These are phyloP conservation scores for Auanema sp. DNA, from an alignment of 2,888 invertebrate genomes.

Conservation along the genomic window DNA sequence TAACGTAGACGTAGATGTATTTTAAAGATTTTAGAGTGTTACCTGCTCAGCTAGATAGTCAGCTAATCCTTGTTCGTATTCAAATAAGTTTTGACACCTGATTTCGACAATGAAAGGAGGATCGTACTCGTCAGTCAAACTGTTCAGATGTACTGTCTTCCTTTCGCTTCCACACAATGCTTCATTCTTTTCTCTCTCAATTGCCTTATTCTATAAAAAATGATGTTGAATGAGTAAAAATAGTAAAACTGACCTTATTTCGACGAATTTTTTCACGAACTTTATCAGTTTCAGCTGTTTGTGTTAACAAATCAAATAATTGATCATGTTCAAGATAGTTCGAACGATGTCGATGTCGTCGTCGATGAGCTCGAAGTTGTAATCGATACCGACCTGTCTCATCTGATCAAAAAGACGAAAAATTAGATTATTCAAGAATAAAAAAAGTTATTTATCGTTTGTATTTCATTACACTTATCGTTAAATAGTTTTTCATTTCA, in stretches of 20 bases:
- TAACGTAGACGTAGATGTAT: neutral
- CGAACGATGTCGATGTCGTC: conserved; percentile 18
- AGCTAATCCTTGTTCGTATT: conserved; percentile 24
- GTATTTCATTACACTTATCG: neutral
- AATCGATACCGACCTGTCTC: conserved; percentile 16
- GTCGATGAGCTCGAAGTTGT: conserved; percentile 21
- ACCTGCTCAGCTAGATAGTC: conserved; percentile 24
- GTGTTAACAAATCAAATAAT: conserved; percentile 19
- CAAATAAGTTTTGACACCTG: conserved; percentile 31
- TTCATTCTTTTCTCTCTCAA: conserved; percentile 42
- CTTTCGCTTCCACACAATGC: conserved; percentile 40
- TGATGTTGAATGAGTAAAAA: neutral
- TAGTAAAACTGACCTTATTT: neutral
- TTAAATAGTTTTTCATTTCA: neutral
- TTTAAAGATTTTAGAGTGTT: neutral
- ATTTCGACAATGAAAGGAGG: conserved; percentile 51
- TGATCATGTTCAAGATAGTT: conserved; percentile 13
- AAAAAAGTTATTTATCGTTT: neutral
- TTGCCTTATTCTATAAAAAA: conserved; percentile 10
- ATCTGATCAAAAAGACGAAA: neutral
- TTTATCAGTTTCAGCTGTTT: neutral
- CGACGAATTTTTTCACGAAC: conserved; percentile 5
- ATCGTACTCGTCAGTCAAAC: conserved; percentile 38
- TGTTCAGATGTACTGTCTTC: conserved; percentile 40
- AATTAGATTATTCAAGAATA: neutral